phyloP scores from a whole-genome alignment of 2,113 vertebrate genomes.

The Nothobranchius furzeri region DNA sequence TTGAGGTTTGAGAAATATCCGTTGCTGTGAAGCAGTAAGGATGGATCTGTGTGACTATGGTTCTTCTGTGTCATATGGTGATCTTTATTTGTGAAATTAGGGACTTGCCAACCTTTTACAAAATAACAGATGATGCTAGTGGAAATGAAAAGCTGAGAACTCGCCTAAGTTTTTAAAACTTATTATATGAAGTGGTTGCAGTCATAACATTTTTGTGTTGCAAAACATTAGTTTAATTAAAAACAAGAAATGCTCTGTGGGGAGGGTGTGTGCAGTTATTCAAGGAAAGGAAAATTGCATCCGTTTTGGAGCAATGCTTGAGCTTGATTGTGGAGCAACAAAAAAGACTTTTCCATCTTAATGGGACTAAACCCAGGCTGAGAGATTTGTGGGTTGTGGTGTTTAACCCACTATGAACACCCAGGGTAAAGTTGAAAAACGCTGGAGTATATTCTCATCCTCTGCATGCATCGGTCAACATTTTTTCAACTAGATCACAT shows the following conservation, averaged over 20 bases:
- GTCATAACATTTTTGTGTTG: too few species aligned
- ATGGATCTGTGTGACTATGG: too few species aligned
- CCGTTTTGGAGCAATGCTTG: too few species aligned
- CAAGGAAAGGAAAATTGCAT: too few species aligned
- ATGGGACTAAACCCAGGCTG: constrained; percentile 46
- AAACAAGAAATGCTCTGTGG: neutral
- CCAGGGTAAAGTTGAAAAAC: constrained; percentile 55
- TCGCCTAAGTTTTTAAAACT: too few species aligned
- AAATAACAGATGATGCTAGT: too few species aligned
- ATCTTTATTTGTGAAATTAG: constrained; percentile 3
- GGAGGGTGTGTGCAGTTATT: too few species aligned
- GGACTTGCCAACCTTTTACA: neutral
- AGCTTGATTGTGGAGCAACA: too few species aligned
- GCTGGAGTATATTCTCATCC: constrained; percentile 42
- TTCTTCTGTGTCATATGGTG: too few species aligned
- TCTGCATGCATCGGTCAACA: constrained; percentile 36
- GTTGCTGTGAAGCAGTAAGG: neutral
- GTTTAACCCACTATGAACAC: constrained; percentile 65
- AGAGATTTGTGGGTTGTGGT: constrained; percentile 67
- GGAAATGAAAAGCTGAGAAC: too few species aligned
- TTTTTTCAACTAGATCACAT: too few species aligned
- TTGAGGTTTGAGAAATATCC: constrained; percentile 26
- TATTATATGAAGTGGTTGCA: too few species aligned
- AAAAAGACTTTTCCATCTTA: neutral
- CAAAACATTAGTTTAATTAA: neutral